These are phyloP conservation scores for Bufotes viridis DNA, from an alignment of 2,797 vertebrate genomes.

Conservation along the genomic window DNA sequence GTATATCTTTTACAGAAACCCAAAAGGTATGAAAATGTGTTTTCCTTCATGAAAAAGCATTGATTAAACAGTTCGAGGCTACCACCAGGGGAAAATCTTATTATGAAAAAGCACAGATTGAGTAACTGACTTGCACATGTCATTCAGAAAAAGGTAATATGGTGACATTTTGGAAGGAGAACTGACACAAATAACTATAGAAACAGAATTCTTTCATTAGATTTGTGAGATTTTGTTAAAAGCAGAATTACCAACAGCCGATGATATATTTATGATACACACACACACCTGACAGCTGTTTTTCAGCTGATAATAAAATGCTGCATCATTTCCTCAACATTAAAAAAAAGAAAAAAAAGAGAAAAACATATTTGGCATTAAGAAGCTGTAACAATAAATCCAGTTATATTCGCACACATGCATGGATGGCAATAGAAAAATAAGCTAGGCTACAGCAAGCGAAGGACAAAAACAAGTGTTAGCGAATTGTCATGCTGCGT, in stretches of 20 bases:
- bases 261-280: neutral
- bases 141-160: too few relatives aligned
- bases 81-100: too few relatives aligned
- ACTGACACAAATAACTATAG: neutral
- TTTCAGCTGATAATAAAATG: neutral
- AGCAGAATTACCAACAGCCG: neutral
- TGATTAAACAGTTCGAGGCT: too few relatives aligned
- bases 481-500: neutral
- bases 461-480: conserved; percentile 1
- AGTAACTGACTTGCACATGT: too few relatives aligned
- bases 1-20: too few relatives aligned
- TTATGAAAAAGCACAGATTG: too few relatives aligned
- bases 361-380: neutral
- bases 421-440: neutral
- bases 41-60: too few relatives aligned
- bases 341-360: neutral
- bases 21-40: too few relatives aligned
- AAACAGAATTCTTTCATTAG: neutral
- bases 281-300: conserved; percentile 7
- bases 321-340: neutral
- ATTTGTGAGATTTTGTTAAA: neutral
- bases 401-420: neutral
- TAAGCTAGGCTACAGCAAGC: neutral
- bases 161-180: too few relatives aligned
- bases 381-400: neutral